These are phyloP conservation scores for Hemiprocne comata DNA, from an alignment of 2,113 vertebrate genomes.

Conservation along the genomic window DNA sequence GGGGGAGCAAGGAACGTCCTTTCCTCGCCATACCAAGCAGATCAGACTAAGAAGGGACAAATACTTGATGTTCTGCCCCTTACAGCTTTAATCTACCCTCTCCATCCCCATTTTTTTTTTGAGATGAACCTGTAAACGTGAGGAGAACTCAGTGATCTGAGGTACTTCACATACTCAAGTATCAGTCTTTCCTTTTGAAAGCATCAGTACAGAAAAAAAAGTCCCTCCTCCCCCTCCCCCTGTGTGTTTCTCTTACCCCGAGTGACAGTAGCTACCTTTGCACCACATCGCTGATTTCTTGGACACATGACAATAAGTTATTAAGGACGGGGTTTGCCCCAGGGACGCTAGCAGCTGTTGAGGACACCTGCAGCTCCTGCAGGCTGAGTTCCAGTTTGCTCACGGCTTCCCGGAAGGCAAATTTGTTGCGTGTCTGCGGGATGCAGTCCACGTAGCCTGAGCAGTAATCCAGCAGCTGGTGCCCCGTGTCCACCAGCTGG, in stretches of 20 bases:
- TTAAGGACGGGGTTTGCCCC: slow-evolving; percentile 89
- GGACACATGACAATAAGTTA: slow-evolving; percentile 94
- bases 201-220: slow-evolving; percentile 73
- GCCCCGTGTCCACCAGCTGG: slow-evolving; percentile 94
- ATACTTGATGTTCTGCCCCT: slow-evolving; percentile 16
- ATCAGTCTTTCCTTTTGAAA: slow-evolving; percentile 78
- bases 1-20: not conserved
- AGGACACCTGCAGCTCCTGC: slow-evolving; percentile 95
- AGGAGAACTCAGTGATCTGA: slow-evolving; percentile 82
- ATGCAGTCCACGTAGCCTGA: slow-evolving; percentile 99
- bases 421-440: slow-evolving; percentile 97
- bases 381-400: slow-evolving; percentile 96
- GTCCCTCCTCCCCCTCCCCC: not conserved
- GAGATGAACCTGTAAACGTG: slow-evolving; percentile 86
- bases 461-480: slow-evolving; percentile 97
- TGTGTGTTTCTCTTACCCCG: slow-evolving; percentile 23
- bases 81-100: slow-evolving; percentile 25
- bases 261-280: slow-evolving; percentile 91
- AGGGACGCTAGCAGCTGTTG: slow-evolving; percentile 77
- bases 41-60: not conserved
- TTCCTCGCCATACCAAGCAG: not conserved
- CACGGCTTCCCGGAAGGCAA: slow-evolving; percentile 96
- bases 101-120: slow-evolving; percentile 63
- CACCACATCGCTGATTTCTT: slow-evolving; percentile 97
- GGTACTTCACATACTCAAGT: slow-evolving; percentile 85